These are phyloP conservation scores for Meloidogyne floridensis DNA, from an alignment of 1,140 invertebrate species.

Conservation along the genomic window DNA sequence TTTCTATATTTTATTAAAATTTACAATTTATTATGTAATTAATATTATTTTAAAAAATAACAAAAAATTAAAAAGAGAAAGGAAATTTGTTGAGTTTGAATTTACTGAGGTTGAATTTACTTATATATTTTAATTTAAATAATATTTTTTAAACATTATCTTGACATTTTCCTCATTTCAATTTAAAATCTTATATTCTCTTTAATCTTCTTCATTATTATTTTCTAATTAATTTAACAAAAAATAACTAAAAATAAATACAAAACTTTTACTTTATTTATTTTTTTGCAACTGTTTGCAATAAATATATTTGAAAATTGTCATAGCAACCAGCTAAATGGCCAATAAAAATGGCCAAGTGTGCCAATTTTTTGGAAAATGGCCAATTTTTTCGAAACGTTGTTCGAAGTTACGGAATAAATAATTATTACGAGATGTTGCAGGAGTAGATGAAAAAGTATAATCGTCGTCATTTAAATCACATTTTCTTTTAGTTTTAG, in stretches of 20 bases:
- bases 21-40: not conserved
- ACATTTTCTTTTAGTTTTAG: too few relatives aligned
- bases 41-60: not conserved
- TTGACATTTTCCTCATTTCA: too few relatives aligned
- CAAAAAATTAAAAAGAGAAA: not conserved
- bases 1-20: not conserved
- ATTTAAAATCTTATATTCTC: too few relatives aligned
- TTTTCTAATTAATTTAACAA: not conserved
- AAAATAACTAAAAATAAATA: not conserved
- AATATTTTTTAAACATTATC: too few relatives aligned
- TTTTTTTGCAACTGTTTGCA: not conserved
- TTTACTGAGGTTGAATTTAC: not conserved
- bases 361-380: not conserved
- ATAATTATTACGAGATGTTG: too few relatives aligned
- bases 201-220: too few relatives aligned
- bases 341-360: not conserved
- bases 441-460: too few relatives aligned
- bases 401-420: too few relatives aligned
- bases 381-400: too few relatives aligned
- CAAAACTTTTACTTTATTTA: not conserved
- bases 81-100: not conserved
- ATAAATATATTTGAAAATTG: not conserved
- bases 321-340: not conserved
- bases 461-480: too few relatives aligned
- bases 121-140: too few relatives aligned